A percentile compares a stretch with the other conserved stretches of the same genome.
Conservation (phyloP, 2,113 vertebrate species). For the Trinectes maculatus region DNA sequence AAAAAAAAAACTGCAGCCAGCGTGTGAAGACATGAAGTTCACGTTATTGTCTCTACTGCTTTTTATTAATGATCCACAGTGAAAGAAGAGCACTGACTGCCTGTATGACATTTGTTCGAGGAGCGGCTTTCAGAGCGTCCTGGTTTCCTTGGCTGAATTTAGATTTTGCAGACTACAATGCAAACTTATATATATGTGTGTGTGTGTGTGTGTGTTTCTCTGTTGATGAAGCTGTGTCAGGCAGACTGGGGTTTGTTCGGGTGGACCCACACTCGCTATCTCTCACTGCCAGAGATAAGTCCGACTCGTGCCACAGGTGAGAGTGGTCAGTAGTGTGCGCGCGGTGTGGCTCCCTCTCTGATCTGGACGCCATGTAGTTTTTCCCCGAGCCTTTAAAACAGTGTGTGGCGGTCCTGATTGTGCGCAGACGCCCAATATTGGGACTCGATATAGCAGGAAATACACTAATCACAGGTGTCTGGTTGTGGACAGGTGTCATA, state of each 20-base stretch:
- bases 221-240: slow-evolving; percentile 8
- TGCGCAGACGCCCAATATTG: neutral
- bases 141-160: slow-evolving; percentile 10
- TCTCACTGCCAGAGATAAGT: slow-evolving; percentile 40
- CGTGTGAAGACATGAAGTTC: neutral
- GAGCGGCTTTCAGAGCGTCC: no score
- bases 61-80: slow-evolving; percentile 17
- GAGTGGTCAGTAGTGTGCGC: slow-evolving; percentile 23
- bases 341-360: slow-evolving; percentile 28
- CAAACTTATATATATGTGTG: neutral
- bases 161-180: neutral
- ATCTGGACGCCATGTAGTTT: slow-evolving; percentile 13
- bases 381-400: neutral
- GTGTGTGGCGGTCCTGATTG: neutral
- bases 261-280: slow-evolving; percentile 39
- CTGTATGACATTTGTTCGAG: slow-evolving; percentile 13
- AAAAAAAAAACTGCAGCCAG: neutral
- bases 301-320: slow-evolving; percentile 49
- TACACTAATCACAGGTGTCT: no score
- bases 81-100: neutral
- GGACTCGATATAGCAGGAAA: neutral
- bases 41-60: neutral
- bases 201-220: neutral
- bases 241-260: slow-evolving; percentile 10
- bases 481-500: no score